Percentiles rank a stretch among this genome's conserved stretches.
These are phyloP conservation scores for Melanogrammus aeglefinus DNA, from an alignment of 2,797 vertebrate species.

Conservation along the genomic window DNA sequence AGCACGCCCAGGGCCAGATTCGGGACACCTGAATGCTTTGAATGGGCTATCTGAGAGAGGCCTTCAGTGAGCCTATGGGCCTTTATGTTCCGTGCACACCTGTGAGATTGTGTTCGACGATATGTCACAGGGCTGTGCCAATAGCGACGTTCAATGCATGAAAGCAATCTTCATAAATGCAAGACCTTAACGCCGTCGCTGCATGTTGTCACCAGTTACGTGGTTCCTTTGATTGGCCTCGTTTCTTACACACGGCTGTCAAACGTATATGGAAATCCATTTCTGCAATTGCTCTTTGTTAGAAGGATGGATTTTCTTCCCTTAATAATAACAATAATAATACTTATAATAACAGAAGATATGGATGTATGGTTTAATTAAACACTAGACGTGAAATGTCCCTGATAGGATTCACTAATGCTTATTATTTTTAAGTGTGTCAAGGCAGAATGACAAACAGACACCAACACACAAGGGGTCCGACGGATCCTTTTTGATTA, in stretches of 20 bases:
- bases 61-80: too few relatives aligned
- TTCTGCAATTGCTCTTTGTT: background rate
- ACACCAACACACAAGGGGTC: conserved; percentile 17
- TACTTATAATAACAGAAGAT: background rate
- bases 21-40: too few relatives aligned
- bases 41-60: too few relatives aligned
- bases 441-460: conserved; percentile 27
- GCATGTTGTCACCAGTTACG: background rate
- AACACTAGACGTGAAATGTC: background rate
- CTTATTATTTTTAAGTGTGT: conserved; percentile 23
- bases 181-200: background rate
- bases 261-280: background rate
- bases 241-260: background rate
- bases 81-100: too few relatives aligned
- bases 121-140: too few relatives aligned
- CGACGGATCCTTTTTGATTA: conserved; percentile 37
- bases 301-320: background rate
- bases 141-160: background rate
- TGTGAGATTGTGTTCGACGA: too few relatives aligned
- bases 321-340: background rate
- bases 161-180: background rate
- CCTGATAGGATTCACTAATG: background rate
- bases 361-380: background rate
- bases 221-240: background rate
- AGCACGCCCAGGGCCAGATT: too few relatives aligned